A percentile compares a stretch with the other conserved stretches of the same genome.
These are phyloP conservation scores for Larimichthys polyactis DNA, from an alignment of 2,113 vertebrate genomes.

Conservation along the genomic window DNA sequence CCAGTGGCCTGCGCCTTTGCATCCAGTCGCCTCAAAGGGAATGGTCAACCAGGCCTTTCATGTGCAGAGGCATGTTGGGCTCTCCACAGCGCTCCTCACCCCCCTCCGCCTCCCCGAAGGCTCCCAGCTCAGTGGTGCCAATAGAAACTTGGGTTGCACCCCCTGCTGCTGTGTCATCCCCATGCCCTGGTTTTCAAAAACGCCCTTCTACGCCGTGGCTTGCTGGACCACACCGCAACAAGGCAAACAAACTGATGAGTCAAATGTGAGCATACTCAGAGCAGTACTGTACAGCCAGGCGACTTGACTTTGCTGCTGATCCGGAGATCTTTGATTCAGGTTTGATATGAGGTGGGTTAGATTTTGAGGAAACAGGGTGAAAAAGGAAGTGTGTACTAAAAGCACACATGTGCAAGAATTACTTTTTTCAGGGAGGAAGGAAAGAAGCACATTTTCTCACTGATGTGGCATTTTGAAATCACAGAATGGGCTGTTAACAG, in stretches of 20 bases:
- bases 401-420: conserved; percentile 22
- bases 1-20: conserved; percentile 71
- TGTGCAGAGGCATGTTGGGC: conserved; percentile 64
- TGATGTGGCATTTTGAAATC: conserved; percentile 32
- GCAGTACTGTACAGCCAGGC: conserved; percentile 46
- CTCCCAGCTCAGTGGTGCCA: conserved; percentile 65
- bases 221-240: conserved; percentile 52
- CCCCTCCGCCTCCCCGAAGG: conserved; percentile 49
- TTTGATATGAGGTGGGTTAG: conserved; percentile 26
- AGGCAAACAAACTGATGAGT: conserved; percentile 76
- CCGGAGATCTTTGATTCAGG: conserved; percentile 36
- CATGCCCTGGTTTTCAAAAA: conserved; percentile 65
- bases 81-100: conserved; percentile 50
- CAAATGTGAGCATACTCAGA: conserved; percentile 52
- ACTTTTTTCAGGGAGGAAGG: conserved; percentile 24
- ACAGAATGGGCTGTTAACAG: conserved; percentile 22
- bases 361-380: conserved; percentile 19
- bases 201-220: conserved; percentile 50
- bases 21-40: conserved; percentile 82
- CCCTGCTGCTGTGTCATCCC: conserved; percentile 75
- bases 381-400: background rate
- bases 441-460: conserved; percentile 33
- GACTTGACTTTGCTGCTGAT: conserved; percentile 36
- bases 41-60: conserved; percentile 83
- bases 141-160: conserved; percentile 66